A percentile compares a stretch with the other conserved stretches of the same genome.
Conservation (phyloP, 2,113 vertebrate species). For the Bostrychus sinensis region DNA sequence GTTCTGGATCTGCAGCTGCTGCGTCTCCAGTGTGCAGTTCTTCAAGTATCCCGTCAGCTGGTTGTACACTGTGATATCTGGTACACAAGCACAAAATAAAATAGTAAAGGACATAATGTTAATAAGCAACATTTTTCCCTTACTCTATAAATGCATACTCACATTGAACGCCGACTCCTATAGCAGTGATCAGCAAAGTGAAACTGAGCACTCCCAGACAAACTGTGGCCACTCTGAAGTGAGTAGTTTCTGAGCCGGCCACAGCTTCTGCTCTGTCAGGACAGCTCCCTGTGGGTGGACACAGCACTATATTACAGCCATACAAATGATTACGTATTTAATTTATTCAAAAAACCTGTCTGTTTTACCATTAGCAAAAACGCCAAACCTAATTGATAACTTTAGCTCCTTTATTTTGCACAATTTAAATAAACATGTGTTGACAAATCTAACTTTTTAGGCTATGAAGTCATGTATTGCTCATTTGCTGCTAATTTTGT, state of each 20-base stretch:
- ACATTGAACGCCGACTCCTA: conserved; percentile 4
- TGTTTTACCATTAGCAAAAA: no score
- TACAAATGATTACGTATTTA: neutral
- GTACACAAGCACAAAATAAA: neutral
- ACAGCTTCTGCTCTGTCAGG: neutral
- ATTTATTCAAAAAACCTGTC: no score
- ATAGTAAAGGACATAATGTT: no score
- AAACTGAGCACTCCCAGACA: conserved; percentile 26
- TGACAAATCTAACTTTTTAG: no score
- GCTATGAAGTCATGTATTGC: no score
- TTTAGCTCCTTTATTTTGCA: no score
- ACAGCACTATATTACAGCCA: neutral
- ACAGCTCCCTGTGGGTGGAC: conserved; percentile 10
- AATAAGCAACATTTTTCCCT: no score
- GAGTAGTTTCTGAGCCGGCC: neutral
- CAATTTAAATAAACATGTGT: no score
- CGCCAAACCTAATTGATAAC: no score
- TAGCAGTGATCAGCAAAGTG: neutral
- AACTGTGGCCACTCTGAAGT: neutral
- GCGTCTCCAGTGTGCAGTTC: no score
- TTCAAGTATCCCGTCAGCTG: conserved; percentile 10
- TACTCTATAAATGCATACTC: neutral
- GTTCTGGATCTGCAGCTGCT: no score
- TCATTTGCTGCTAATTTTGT: no score
- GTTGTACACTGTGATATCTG: conserved; percentile 13